phyloP scores from a whole-genome alignment of 2,888 invertebrate species.

The Tetrapedia diversipes region DNA sequence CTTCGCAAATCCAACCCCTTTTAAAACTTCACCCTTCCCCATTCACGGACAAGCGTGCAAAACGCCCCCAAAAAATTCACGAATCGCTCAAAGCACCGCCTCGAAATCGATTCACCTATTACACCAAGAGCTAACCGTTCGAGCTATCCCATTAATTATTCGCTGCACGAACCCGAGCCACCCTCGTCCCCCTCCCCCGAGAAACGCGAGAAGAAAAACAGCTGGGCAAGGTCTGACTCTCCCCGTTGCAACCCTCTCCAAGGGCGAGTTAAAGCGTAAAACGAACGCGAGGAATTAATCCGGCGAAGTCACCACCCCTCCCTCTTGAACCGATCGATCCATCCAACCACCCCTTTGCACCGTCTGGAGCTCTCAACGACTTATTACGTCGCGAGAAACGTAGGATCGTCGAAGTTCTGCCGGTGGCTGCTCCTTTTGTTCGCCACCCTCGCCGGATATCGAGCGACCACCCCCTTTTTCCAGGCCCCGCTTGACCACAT shows the following conservation, averaged over 20 bases:
- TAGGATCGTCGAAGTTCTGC: constrained; percentile 28
- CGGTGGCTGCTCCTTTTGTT: constrained; percentile 37
- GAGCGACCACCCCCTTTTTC: constrained; percentile 25
- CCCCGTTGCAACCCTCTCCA: too few relatives aligned
- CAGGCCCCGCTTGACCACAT: constrained; percentile 45
- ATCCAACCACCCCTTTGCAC: background rate
- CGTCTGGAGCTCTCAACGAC: constrained; percentile 18
- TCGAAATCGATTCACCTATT: too few relatives aligned
- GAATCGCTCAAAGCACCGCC: too few relatives aligned
- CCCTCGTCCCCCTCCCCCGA: background rate
- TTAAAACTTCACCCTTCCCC: too few relatives aligned
- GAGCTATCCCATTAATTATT: background rate
- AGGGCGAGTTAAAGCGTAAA: constrained; percentile 7
- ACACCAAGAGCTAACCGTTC: too few relatives aligned
- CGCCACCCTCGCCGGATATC: constrained; percentile 49
- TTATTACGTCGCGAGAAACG: constrained; percentile 36
- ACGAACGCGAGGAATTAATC: constrained; percentile 24
- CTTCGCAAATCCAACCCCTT: too few relatives aligned
- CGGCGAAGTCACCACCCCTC: background rate
- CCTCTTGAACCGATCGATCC: constrained; percentile 16
- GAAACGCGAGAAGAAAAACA: background rate
- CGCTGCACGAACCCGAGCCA: background rate
- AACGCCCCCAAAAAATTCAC: too few relatives aligned
- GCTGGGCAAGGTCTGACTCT: background rate
- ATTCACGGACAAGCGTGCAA: too few relatives aligned